phyloP scores from a whole-genome alignment of 2,888 invertebrate species.

The Hyposoter didymator region DNA sequence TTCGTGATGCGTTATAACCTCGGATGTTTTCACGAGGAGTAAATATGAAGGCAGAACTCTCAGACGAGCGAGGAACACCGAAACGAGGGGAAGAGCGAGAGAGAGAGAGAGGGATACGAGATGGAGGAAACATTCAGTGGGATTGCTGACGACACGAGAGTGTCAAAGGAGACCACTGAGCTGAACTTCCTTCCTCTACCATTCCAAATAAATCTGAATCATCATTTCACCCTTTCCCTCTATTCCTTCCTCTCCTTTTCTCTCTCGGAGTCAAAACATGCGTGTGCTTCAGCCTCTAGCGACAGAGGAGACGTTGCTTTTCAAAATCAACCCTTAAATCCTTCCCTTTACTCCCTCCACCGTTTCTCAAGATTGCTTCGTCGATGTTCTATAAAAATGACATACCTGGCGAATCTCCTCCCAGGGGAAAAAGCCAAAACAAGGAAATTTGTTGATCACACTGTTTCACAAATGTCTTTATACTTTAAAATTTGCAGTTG shows the following conservation, averaged over 20 bases:
- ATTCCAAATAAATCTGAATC: background rate
- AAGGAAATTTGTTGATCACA: too few species aligned
- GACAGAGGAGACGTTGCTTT: background rate
- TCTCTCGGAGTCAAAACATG: background rate
- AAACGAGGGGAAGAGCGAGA: conserved; percentile 6
- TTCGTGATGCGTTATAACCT: conserved; percentile 58
- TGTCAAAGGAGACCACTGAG: conserved; percentile 67
- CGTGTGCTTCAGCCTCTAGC: background rate
- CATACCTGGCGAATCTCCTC: too few species aligned
- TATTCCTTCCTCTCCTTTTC: background rate
- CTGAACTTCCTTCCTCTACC: conserved; percentile 58
- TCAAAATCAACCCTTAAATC: background rate
- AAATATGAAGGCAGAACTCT: conserved; percentile 12
- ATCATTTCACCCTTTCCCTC: conserved; percentile 30
- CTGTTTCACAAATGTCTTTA: too few species aligned
- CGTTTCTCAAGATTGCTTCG: conserved; percentile 72
- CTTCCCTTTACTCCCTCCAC: background rate
- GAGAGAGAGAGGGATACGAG: conserved; percentile 18
- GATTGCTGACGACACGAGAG: conserved; percentile 52
- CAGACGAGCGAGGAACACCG: background rate
- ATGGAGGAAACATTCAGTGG: conserved; percentile 22
- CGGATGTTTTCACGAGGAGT: conserved; percentile 70
- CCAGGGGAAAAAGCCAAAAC: too few species aligned
- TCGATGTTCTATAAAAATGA: too few species aligned
- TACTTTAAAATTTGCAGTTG: too few species aligned